A percentile compares a stretch with the other conserved stretches of the same genome.
Evolutionary conservation across 2,888 invertebrate species (phyloP).

Genomic region (Eupithecia dodoneata): DNA sequence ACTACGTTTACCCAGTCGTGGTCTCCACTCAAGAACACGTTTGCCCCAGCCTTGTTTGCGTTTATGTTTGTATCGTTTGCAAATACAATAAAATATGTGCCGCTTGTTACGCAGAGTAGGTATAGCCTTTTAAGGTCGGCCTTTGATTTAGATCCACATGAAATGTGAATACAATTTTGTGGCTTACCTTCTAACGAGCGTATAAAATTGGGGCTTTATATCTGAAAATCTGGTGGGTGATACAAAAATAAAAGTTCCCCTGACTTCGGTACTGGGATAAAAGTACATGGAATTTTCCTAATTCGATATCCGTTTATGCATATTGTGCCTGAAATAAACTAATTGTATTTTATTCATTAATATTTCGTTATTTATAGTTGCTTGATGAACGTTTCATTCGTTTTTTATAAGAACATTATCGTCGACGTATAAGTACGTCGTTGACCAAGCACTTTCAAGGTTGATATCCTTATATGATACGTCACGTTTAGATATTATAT

Average conservation of each 20-base stretch:
- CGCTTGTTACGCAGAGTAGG: not conserved
- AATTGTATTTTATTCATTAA: too few species aligned
- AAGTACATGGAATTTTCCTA: not conserved
- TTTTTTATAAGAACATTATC: not conserved
- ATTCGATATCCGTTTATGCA: not conserved
- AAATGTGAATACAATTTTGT: constrained; percentile 18
- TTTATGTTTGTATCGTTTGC: not conserved
- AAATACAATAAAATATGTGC: not conserved
- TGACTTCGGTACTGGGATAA: not conserved
- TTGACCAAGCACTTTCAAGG: too few species aligned
- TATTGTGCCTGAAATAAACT: not conserved
- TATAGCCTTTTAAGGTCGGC: not conserved
- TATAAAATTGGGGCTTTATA: not conserved
- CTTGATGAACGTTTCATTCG: too few species aligned
- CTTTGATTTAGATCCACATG: not conserved
- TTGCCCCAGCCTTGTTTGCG: too few species aligned
- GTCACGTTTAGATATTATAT: too few species aligned
- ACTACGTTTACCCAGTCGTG: too few species aligned
- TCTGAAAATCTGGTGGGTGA: not conserved
- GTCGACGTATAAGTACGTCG: not conserved
- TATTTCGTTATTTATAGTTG: too few species aligned
- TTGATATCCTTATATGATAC: too few species aligned
- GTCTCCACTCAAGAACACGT: too few species aligned
- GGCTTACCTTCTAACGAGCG: not conserved
- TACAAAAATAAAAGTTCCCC: not conserved